Base-by-base conservation (phyloP, 2,797 vertebrate species). In the Sylvilagus floridanus region DNA sequence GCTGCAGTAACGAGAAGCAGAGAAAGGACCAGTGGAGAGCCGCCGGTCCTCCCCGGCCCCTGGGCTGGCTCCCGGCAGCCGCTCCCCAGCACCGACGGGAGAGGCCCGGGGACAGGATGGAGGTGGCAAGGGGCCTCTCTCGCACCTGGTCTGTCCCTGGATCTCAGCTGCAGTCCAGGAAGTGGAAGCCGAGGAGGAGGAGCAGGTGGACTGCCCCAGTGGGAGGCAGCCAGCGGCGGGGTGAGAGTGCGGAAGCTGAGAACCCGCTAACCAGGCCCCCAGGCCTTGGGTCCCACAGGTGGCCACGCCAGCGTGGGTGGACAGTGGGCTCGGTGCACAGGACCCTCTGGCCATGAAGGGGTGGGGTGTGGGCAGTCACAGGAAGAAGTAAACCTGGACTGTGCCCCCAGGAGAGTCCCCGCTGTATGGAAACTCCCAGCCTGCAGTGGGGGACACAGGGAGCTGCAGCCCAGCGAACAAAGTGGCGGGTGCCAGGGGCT, bases 1-100 rank as follows among this genome's bases (percentile, higher is more conserved):
- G 73, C 75, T 85, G 26, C 21, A 52, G 63, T 97, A 96, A 96
- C 94, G 93, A 96, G 87, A 96, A 95, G 54, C 97, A 96, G 94
- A 96, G 84, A 75, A 84, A 79, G 50, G 84, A 28, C 63, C 94
- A 73, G 94, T 84, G 88, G 84, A 84, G 94, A 92, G 35, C 96
- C 94, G 90, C 85, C 54, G 17, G 54, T 21, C 17, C 54, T 16
- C 42, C 42, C 42, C 96, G 94, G 94, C 93, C 92, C 3, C 0
- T 50, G 93, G 86, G 37, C 79, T 47, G 72, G 63, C 86, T 97
- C 91, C 95, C 60, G 66, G 81, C 84, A 89, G 72, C 71, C 71
- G 91, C 24, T 88, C 83, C 85, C 79, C 77, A 68, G 35, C 12
- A 1, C 60, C 11, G 68, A 26, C 32, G 84, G 37, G 47, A 84